A percentile compares a stretch with the other conserved stretches of the same genome.
Evolutionary conservation across 2,888 invertebrate species (phyloP).

Genomic region (Galeruca laticollis): DNA sequence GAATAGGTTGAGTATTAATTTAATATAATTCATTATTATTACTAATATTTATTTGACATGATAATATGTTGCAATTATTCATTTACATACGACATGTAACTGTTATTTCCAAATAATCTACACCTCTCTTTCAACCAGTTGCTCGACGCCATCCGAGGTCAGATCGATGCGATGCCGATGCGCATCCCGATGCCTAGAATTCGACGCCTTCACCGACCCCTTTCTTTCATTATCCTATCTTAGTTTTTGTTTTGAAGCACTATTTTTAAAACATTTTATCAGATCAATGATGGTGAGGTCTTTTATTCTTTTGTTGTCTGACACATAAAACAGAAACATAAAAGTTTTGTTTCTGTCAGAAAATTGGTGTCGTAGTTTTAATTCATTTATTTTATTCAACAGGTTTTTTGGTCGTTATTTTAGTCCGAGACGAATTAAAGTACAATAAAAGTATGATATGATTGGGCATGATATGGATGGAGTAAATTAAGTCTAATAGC

Average conservation of each 20-base stretch:
- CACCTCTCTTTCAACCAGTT: conserved; percentile 49
- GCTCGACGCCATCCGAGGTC: conserved; percentile 49
- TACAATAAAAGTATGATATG: too few species aligned
- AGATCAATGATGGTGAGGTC: neutral
- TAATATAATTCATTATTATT: too few species aligned
- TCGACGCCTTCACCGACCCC: conserved; percentile 12
- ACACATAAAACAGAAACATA: neutral
- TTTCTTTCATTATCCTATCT: conserved; percentile 6
- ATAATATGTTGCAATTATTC: conserved; percentile 12
- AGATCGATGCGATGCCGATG: conserved; percentile 48
- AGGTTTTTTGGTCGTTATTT: too few species aligned
- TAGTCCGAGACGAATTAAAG: too few species aligned
- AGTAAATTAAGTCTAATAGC: too few species aligned
- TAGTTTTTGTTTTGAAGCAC: conserved; percentile 1
- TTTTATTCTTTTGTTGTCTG: neutral
- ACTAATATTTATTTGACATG: too few species aligned
- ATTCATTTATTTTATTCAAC: too few species aligned
- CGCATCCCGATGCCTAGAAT: conserved; percentile 29
- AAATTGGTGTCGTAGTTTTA: too few species aligned
- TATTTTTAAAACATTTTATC: neutral
- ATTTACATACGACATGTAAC: neutral
- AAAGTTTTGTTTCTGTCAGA: too few species aligned
- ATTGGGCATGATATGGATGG: too few species aligned
- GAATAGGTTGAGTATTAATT: too few species aligned
- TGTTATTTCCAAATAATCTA: conserved; percentile 30